Base-by-base conservation (phyloP, 2,888 invertebrate species). In the Platypus cylindrus region DNA sequence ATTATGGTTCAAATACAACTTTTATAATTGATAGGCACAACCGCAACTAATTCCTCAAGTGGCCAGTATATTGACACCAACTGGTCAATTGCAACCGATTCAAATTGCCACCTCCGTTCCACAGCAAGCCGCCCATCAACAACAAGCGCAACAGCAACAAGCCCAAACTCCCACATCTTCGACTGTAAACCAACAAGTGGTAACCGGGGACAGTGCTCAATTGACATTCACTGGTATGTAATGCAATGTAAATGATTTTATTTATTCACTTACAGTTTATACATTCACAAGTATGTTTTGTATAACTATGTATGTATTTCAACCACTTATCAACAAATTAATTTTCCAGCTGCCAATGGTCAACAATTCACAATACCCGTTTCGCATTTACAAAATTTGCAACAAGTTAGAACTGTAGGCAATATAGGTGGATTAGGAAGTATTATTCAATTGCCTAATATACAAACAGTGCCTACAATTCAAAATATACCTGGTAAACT, bases 291-390 rank as follows among this genome's bases (percentile, higher is more conserved):
- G n/a, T n/a, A n/a, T n/a, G n/a, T n/a, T n/a, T n/a, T n/a, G n/a
- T n/a, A n/a, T n/a, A n/a, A n/a, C n/a, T n/a, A n/a, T n/a, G n/a
- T n/a, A n/a, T n/a, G n/a, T n/a, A n/a, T n/a, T n/a, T n/a, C n/a
- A n/a, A n/a, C n/a, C n/a, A n/a, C n/a, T n/a, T n/a, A n/a, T n/a
- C n/a, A n/a, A n/a, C n/a, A n/a, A n/a, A n/a, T n/a, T n/a, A n/a
- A n/a, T 32, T 35, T 34, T 41, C 22, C 25, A 42, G 75, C 78
- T 39, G 75, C 79, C 2, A 73, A 73, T 50, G 83, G 79, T 0
- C 85, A 85, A 54, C 86, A 86, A 54, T 71, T 86, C 46, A 86
- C 86, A 33, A 86, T 89, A 54, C 85, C 86, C 7, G 73, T 79
- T 2, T 68, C 74, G 11, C 68, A 58, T 46, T 37, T 62, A 34